A percentile compares a stretch with the other conserved stretches of the same genome.
Conservation (phyloP, 1,140 invertebrate species). For the Leptinotarsa lineolata region DNA sequence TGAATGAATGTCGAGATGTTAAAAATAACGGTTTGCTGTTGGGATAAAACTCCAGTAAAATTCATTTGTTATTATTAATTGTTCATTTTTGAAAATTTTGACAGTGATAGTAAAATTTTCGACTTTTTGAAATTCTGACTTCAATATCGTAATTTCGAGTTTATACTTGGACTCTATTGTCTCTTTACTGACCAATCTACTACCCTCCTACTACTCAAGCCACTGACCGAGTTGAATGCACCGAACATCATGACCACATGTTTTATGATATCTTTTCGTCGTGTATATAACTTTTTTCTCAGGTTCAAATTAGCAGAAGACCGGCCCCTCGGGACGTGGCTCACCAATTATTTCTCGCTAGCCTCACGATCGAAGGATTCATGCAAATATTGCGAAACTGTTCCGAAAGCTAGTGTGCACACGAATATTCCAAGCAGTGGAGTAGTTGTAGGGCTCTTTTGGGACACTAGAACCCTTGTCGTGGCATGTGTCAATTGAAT, state of each 20-base stretch:
- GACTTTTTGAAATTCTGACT: no score
- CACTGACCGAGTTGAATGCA: slow-evolving; percentile 13
- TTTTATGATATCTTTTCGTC: slow-evolving; percentile 20
- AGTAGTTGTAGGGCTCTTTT: no score
- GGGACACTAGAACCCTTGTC: no score
- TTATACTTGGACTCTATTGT: neutral
- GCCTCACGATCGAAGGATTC: slow-evolving; percentile 3
- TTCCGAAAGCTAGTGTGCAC: neutral
- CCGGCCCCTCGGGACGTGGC: slow-evolving; percentile 13
- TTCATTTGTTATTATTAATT: no score
- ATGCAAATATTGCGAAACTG: slow-evolving; percentile 16
- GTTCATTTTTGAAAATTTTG: no score
- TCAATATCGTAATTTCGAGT: no score
- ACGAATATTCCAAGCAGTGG: neutral
- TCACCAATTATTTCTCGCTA: slow-evolving; percentile 13
- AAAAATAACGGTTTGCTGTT: no score
- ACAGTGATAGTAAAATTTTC: no score
- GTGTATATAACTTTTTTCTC: slow-evolving; percentile 14
- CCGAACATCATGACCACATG: slow-evolving; percentile 11
- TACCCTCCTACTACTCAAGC: neutral
- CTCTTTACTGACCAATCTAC: neutral
- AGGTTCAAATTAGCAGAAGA: slow-evolving; percentile 16
- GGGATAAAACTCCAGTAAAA: no score
- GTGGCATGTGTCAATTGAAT: no score
- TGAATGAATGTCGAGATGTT: no score